phyloP scores from a whole-genome alignment of 2,113 vertebrate genomes.

The Erinaceus europaeus region DNA sequence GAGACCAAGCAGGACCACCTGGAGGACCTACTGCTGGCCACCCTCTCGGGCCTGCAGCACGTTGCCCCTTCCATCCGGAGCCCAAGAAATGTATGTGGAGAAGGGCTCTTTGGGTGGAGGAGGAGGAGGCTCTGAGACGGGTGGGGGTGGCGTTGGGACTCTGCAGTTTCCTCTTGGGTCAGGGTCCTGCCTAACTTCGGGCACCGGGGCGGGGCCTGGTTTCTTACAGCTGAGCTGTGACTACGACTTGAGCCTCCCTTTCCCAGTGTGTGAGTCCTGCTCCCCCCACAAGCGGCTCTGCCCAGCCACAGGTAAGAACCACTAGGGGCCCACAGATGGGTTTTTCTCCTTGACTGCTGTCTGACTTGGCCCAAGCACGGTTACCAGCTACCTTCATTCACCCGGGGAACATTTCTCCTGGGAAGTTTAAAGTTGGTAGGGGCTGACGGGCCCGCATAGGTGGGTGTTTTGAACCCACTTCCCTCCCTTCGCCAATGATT shows the following conservation, averaged over 20 bases:
- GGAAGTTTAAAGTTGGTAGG: not conserved
- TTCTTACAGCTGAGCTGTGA: conserved; percentile 77
- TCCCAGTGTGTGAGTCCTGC: conserved; percentile 86
- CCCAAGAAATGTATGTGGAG: not conserved
- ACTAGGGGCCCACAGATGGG: not conserved
- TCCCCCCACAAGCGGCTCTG: conserved; percentile 85
- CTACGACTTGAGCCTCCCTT: conserved; percentile 81
- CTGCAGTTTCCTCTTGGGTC: no score
- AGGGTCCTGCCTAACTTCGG: no score
- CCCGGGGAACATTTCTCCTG: not conserved
- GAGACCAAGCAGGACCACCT: conserved; percentile 94
- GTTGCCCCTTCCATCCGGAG: conserved; percentile 65
- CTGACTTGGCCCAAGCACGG: not conserved
- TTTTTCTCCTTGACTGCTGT: not conserved
- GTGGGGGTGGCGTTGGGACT: no score
- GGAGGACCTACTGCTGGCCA: conserved; percentile 75
- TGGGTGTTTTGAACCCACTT: not conserved
- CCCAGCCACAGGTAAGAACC: conserved; percentile 86
- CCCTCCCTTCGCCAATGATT: not conserved
- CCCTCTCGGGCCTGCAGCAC: conserved; percentile 40
- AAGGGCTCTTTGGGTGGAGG: not conserved
- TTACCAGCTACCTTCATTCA: not conserved
- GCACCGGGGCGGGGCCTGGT: not conserved
- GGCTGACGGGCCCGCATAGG: not conserved
- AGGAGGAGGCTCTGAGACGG: not conserved